Base-by-base conservation (phyloP, 2,797 vertebrate species). In the Delichon dasypus region DNA sequence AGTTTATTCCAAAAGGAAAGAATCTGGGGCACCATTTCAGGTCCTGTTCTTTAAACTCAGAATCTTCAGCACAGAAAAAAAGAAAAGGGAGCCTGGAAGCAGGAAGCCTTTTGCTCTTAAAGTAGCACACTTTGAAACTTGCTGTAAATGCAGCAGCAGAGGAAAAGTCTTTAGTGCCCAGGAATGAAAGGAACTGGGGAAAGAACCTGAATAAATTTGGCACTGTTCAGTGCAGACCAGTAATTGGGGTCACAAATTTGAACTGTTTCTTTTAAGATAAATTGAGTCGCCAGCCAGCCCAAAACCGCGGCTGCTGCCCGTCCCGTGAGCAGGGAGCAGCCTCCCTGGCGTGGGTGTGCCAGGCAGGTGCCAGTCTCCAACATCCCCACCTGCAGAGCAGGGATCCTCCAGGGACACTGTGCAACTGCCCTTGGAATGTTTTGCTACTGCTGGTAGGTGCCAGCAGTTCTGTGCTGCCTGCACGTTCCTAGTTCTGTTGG, bases 101-200 rank as follows among this genome's bases (percentile, higher is more conserved):
- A 1, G 90, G 92, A 92, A 96, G 94, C 67, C 79, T 95, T 86
- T 92, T 86, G 68, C 86, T 86, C 88, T 44, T 29, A 76, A 95
- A 95, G 80, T 14, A 88, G 38, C 50, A 80, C 70, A 45, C 92
- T 96, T 96, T 95, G 76, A 97, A 97, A 96, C 82, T 50, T 92
- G 64, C 50, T 92, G 86, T 94, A 94, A 97, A 93, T 86, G 94
- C 83, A 90, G 94, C 74, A 95, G 96, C 2, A 0, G 51, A 95
- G 70, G 83, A 95, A 89, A 87, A 80, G 82, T 84, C 89, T 93
- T 86, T 82, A 78, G 67, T 80, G 68, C 84, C 88, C 85, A 42
- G 82, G 48, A 86, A 95, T 90, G 51, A 94, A 95, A 97, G 93
- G 92, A 96, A 93, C 40, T 92, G 81, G 55, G 78, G 75, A 89